phyloP scores from a whole-genome alignment of 2,113 vertebrate genomes.

The Andinoacara biseriatus region DNA sequence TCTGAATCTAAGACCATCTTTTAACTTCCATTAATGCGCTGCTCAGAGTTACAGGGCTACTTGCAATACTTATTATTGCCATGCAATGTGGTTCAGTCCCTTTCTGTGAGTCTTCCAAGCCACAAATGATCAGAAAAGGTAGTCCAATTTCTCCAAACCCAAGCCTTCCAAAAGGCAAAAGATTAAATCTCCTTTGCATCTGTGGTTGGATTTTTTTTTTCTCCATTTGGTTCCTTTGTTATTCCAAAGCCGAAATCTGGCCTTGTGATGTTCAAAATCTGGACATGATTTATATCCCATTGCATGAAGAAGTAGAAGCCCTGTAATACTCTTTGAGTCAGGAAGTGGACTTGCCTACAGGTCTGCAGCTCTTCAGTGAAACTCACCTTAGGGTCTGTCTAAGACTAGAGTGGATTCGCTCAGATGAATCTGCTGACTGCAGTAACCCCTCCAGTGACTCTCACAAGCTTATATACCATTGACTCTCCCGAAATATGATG shows the following conservation, averaged over 20 bases:
- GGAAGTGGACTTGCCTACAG: constrained; percentile 16
- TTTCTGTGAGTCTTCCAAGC: constrained; percentile 57
- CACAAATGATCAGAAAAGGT: constrained; percentile 54
- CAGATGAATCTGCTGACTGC: constrained; percentile 78
- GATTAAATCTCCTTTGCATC: constrained; percentile 63
- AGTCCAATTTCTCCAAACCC: constrained; percentile 67
- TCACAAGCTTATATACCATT: constrained; percentile 79
- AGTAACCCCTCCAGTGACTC: constrained; percentile 62
- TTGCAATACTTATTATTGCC: constrained; percentile 12
- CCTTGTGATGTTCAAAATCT: constrained; percentile 42
- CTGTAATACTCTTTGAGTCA: constrained; percentile 15
- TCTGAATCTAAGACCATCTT: constrained; percentile 9
- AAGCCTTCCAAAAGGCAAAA: constrained; percentile 60
- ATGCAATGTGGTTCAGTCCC: constrained; percentile 39
- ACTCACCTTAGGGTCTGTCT: constrained; percentile 80
- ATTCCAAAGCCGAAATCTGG: constrained; percentile 59
- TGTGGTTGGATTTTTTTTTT: constrained; percentile 38
- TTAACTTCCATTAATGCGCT: constrained; percentile 1
- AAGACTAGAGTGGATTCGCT: constrained; percentile 71
- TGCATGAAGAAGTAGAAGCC: constrained; percentile 44
- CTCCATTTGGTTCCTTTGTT: constrained; percentile 54
- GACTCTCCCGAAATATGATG: constrained; percentile 79
- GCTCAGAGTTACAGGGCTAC: constrained; percentile 21
- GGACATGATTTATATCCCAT: constrained; percentile 52
- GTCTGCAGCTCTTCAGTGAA: constrained; percentile 57